These are phyloP conservation scores for Peucedramus taeniatus DNA, from an alignment of 2,113 vertebrate species.

Conservation along the genomic window DNA sequence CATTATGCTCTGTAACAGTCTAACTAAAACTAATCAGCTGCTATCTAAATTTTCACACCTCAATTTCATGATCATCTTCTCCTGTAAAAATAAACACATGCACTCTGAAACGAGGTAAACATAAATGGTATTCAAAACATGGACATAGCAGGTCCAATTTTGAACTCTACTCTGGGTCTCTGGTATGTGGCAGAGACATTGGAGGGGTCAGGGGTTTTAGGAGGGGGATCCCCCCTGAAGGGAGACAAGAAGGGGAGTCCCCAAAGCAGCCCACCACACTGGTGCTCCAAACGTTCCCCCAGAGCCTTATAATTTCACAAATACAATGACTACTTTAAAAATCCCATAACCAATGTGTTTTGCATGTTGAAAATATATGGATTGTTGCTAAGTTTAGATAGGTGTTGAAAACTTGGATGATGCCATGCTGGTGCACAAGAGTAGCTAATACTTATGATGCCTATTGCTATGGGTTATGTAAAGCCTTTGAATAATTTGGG, in stretches of 20 bases:
- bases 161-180: background rate
- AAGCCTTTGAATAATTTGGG: background rate
- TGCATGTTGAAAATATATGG: background rate
- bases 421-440: background rate
- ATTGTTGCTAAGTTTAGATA: background rate
- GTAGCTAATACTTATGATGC: background rate
- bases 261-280: fast-evolving
- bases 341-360: background rate
- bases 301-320: background rate
- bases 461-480: background rate
- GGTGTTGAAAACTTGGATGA: background rate
- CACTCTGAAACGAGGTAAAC: background rate
- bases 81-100: conserved; percentile 42
- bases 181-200: background rate
- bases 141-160: background rate
- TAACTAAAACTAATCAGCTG: conserved; percentile 76
- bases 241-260: background rate
- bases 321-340: background rate
- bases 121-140: conserved; percentile 12
- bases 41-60: conserved; percentile 76
- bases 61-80: conserved; percentile 64
- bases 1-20: conserved; percentile 68
- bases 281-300: background rate
- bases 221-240: background rate
- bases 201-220: fast-evolving